Conservation (phyloP, 2,797 vertebrate genomes). For the Paramormyrops hopkinsi region DNA sequence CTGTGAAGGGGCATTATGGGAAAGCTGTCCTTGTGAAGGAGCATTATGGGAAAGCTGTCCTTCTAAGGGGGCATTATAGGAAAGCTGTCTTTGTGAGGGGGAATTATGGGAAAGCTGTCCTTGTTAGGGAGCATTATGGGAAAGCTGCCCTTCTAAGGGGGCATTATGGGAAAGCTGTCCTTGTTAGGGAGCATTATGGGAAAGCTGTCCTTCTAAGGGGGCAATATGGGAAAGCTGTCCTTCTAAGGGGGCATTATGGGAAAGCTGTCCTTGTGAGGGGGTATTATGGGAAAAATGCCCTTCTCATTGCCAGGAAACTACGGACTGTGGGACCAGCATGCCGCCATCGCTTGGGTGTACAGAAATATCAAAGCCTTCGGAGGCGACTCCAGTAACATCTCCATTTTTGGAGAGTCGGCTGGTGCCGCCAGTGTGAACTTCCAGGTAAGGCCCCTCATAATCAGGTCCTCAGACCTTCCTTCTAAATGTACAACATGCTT, state of each 20-base stretch:
- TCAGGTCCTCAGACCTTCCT: not conserved
- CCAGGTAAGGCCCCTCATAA: slow-evolving; percentile 62
- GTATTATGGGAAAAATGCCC: not conserved
- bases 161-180: too few species aligned
- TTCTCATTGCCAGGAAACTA: slow-evolving; percentile 73
- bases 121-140: not conserved
- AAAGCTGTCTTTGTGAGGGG: not conserved
- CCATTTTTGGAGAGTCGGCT: slow-evolving; percentile 89
- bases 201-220: not conserved
- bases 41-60: not conserved
- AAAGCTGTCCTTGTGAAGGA: not conserved
- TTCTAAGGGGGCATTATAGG: not conserved
- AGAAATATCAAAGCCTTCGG: slow-evolving; percentile 87
- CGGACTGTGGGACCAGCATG: slow-evolving; percentile 88
- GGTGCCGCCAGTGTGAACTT: slow-evolving; percentile 77
- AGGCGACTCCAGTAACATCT: slow-evolving; percentile 82
- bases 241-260: not conserved
- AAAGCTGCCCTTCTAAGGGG: not conserved
- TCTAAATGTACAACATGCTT: not conserved
- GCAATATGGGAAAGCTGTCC: not conserved
- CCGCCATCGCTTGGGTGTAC: slow-evolving; percentile 88
- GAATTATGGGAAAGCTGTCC: not conserved
- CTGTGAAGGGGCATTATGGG: not conserved
- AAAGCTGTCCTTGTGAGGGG: not conserved
- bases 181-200: not conserved